Conservation (phyloP, 2,113 vertebrate species). For the Vireo altiloquus region DNA sequence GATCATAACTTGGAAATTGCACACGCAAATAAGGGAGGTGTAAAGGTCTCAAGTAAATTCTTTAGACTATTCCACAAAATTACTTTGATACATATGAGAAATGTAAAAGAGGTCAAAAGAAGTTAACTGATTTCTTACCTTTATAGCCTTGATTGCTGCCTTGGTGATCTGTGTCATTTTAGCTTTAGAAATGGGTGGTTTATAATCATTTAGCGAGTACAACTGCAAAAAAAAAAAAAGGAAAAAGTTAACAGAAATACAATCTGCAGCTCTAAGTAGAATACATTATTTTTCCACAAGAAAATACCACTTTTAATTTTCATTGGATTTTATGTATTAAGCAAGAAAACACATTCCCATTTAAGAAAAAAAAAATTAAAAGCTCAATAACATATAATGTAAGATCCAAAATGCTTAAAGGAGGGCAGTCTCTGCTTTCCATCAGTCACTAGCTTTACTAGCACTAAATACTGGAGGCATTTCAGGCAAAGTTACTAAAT, state of each 20-base stretch:
- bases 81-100: background rate
- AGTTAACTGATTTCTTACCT: slow-evolving; percentile 81
- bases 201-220: slow-evolving; percentile 98
- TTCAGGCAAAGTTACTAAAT: background rate
- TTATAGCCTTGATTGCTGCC: slow-evolving; percentile 98
- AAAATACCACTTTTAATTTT: background rate
- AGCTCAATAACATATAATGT: background rate
- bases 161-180: slow-evolving; percentile 99
- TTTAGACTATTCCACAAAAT: background rate
- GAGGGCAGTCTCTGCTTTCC: background rate
- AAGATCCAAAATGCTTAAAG: background rate
- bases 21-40: no score
- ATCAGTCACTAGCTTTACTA: background rate
- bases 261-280: background rate
- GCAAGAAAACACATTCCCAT: background rate
- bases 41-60: background rate
- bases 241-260: background rate
- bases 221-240: slow-evolving; percentile 71
- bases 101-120: background rate
- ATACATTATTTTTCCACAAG: background rate
- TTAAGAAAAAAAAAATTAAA: background rate
- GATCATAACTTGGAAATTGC: background rate
- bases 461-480: background rate
- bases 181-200: slow-evolving; percentile 98
- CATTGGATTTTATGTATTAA: background rate